A percentile compares a stretch with the other conserved stretches of the same genome.
These are phyloP conservation scores for Andrena dorsata DNA, from an alignment of 2,888 invertebrate species.

Conservation along the genomic window DNA sequence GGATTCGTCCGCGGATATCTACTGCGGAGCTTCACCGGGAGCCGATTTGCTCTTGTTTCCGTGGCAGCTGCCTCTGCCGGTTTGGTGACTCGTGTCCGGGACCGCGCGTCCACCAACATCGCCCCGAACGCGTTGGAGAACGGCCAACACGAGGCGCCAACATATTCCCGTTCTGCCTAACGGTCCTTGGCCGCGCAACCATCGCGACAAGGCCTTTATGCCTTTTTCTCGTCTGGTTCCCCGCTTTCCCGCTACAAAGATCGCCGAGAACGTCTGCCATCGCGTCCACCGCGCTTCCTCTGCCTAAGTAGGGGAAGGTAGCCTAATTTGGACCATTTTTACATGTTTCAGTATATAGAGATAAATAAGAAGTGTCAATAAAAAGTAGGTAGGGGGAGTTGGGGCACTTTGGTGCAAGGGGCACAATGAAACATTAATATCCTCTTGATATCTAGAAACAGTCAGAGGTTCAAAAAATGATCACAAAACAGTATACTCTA, in stretches of 20 bases:
- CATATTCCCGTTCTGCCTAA: conserved; percentile 75
- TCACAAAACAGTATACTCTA: no score
- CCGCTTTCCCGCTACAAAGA: neutral
- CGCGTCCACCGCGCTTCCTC: neutral
- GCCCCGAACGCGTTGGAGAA: conserved; percentile 63
- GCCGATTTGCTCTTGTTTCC: conserved; percentile 55
- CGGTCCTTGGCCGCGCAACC: conserved; percentile 70
- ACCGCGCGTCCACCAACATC: conserved; percentile 50
- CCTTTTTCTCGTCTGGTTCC: conserved; percentile 11
- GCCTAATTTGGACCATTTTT: no score
- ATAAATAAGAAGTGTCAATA: no score
- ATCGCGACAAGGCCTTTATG: conserved; percentile 38
- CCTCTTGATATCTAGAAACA: no score
- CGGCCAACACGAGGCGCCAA: conserved; percentile 78
- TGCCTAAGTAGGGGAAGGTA: no score
- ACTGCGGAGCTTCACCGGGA: conserved; percentile 1
- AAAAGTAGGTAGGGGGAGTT: no score
- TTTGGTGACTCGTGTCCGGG: conserved; percentile 63
- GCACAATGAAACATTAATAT: no score
- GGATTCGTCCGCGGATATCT: conserved; percentile 20
- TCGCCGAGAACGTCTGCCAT: neutral
- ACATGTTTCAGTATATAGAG: no score
- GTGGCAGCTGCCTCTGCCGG: conserved; percentile 55
- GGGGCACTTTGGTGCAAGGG: no score
- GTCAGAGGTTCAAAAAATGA: no score